phyloP scores from a whole-genome alignment of 2,888 invertebrate species.

The Synergus itoensis region DNA sequence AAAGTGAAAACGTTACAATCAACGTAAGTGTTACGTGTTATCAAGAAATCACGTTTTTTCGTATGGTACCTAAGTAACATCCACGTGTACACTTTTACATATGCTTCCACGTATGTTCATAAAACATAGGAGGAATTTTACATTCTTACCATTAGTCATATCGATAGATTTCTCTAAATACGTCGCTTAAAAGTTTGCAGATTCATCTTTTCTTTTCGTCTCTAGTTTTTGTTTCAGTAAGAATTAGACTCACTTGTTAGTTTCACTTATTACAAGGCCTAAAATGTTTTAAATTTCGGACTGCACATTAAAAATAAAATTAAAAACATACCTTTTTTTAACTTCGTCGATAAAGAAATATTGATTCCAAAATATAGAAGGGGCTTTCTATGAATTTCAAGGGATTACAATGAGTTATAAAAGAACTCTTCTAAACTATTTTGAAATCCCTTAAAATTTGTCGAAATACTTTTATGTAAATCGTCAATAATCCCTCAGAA shows the following conservation, averaged over 20 bases:
- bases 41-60: conserved; percentile 37
- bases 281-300: no score
- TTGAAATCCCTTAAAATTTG: no score
- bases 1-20: conserved; percentile 54
- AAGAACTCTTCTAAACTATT: no score
- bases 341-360: no score
- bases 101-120: conserved; percentile 67
- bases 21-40: conserved; percentile 57
- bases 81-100: conserved; percentile 57
- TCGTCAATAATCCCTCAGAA: no score
- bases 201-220: conserved; percentile 46
- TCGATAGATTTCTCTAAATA: conserved; percentile 60
- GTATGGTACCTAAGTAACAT: conserved; percentile 41
- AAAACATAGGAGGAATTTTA: conserved; percentile 49
- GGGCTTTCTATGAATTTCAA: no score
- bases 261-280: conserved; percentile 6
- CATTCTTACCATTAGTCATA: conserved; percentile 63
- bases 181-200: conserved; percentile 49
- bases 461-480: no score
- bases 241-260: not conserved
- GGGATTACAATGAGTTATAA: no score
- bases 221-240: conserved; percentile 26
- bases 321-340: no score
- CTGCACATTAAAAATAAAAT: no score
- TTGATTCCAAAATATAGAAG: no score